A percentile compares a stretch with the other conserved stretches of the same genome.
Conservation (phyloP, 2,888 invertebrate genomes). For the Ormia ochracea region DNA sequence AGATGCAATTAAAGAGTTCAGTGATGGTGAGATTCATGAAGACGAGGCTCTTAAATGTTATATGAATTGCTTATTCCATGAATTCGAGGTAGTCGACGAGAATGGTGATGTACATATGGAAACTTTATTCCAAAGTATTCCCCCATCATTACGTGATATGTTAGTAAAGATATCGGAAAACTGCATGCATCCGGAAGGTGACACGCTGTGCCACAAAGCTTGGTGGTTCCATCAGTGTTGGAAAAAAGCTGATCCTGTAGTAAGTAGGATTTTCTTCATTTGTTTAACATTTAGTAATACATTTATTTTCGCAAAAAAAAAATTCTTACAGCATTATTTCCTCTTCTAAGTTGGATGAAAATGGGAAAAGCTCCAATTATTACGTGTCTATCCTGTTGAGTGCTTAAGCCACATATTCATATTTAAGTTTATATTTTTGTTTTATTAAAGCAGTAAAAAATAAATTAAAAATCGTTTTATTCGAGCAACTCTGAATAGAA, state of each 20-base stretch:
- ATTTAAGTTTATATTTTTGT: slow-evolving; percentile 27
- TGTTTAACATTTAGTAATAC: background rate
- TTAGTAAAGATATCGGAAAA: slow-evolving; percentile 71
- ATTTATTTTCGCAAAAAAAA: background rate
- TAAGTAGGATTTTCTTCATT: slow-evolving; percentile 50
- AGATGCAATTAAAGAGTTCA: slow-evolving; percentile 76
- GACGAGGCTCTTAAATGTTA: slow-evolving; percentile 76
- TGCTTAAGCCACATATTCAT: background rate
- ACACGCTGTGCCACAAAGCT: slow-evolving; percentile 74
- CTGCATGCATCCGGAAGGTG: slow-evolving; percentile 74
- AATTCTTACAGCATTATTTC: slow-evolving; percentile 71
- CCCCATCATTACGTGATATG: slow-evolving; percentile 70
- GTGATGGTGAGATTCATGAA: slow-evolving; percentile 76
- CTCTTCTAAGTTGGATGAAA: slow-evolving; percentile 64
- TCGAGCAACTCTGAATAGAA: too few relatives aligned
- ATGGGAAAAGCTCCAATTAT: background rate
- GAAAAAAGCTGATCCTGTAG: slow-evolving; percentile 76
- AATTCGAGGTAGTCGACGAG: slow-evolving; percentile 74
- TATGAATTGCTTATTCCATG: slow-evolving; percentile 76
- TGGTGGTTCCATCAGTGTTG: slow-evolving; percentile 77
- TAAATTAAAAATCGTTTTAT: background rate
- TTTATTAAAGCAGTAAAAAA: slow-evolving; percentile 51
- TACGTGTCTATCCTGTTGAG: background rate
- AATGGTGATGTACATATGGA: slow-evolving; percentile 76
- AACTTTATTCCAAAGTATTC: slow-evolving; percentile 69